Conservation (phyloP, 1,140 invertebrate genomes). For the Vanessa atalanta region DNA sequence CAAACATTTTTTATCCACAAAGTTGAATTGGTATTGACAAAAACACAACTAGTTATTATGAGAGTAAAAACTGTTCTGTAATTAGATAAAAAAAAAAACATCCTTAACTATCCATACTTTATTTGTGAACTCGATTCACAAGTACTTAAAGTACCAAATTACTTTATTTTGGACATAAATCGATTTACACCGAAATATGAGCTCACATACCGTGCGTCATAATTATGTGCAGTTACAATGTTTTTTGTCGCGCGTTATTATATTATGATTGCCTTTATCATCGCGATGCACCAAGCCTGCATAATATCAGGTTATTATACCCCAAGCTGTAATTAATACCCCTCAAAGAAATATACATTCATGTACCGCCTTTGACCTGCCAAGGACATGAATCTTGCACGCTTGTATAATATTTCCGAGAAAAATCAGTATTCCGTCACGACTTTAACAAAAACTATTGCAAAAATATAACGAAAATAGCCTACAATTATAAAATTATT, state of each 20-base stretch:
- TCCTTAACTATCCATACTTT: not conserved
- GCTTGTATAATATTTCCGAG: constrained; percentile 46
- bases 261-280: constrained; percentile 64
- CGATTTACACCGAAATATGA: constrained; percentile 27
- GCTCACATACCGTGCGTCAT: constrained; percentile 39
- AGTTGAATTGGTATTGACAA: constrained; percentile 35
- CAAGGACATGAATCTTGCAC: constrained; percentile 50
- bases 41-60: constrained; percentile 30
- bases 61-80: constrained; percentile 18
- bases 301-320: constrained; percentile 65
- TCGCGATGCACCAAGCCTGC: constrained; percentile 57
- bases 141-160: not conserved
- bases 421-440: constrained; percentile 41
- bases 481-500: constrained; percentile 44
- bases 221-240: constrained; percentile 48
- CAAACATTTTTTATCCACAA: constrained; percentile 29
- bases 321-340: constrained; percentile 60
- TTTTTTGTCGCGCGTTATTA: constrained; percentile 63
- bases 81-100: constrained; percentile 9
- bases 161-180: constrained; percentile 21
- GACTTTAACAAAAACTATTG: constrained; percentile 41
- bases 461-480: constrained; percentile 41
- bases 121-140: not conserved
- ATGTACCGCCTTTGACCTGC: constrained; percentile 49
- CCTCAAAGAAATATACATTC: constrained; percentile 45